Base-by-base conservation (phyloP, 2,888 invertebrate genomes). In the Archips xylosteana region DNA sequence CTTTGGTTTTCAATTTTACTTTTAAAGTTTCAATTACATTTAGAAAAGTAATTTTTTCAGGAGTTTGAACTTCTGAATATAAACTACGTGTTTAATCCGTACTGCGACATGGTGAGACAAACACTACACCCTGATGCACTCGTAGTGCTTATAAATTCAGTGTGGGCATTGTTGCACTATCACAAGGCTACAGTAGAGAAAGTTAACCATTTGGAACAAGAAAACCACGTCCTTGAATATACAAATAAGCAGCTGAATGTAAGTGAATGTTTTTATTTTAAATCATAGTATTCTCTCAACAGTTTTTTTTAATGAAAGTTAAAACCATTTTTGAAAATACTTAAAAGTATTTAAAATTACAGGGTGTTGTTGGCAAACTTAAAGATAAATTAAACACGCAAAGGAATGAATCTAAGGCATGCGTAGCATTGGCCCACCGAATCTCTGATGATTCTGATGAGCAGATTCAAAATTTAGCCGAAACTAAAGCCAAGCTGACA, bases 201-300 rank as follows among this genome's bases (percentile, higher is more conserved):
- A 76, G 78, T 80, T 49, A 86, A 90, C 39, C 79, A 77, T 74
- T 81, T 93, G 72, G 76, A 82, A 60, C 93, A 93, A 78, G 87
- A 89, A 77, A 92, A 91, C 78, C 89, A 90, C 78, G 81, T 88
- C 63, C 82, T 92, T 75, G 91, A 91, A 76, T 87, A 89, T 65
- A 90, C 82, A 71, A 94, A 90, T 78, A 93, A 90, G 76, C 89
- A 90, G 73, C 81, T 94, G 34, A 89, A 89, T 83, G 94, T 94
- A 84, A 80, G 92, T 85, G 71, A 3, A 57, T n/a, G 47, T 3
- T 62, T 6, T 5, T 0, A 9, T 23, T 54, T n/a, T 1, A 13
- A 49, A 49, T n/a, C 12, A n/a, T 49, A 6, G 6, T 6, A 23
- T 23, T 54, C n/a, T 23, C 23, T 15, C 9, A 23, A 23, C 23